A percentile compares a stretch with the other conserved stretches of the same genome.
phyloP scores from a whole-genome alignment of 2,888 invertebrate species.

The Biston stratarius region DNA sequence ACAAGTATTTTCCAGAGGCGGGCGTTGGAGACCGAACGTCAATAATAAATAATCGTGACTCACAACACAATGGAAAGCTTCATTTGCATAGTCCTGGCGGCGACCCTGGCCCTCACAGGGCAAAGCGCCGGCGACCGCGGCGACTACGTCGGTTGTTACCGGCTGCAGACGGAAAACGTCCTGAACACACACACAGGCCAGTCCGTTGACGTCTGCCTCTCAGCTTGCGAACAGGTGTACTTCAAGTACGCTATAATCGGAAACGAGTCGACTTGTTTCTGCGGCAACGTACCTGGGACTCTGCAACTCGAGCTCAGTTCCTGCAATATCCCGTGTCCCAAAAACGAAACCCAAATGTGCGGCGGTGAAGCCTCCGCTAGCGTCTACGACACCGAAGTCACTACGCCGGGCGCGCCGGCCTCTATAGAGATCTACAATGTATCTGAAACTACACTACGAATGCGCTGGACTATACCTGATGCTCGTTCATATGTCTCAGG shows the following conservation, averaged over 20 bases:
- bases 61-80: conserved; percentile 70
- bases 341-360: conserved; percentile 88
- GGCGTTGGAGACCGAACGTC: conserved; percentile 51
- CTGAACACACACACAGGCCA: conserved; percentile 80
- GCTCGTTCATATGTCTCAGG: conserved; percentile 82
- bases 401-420: conserved; percentile 90
- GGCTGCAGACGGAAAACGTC: conserved; percentile 64
- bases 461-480: conserved; percentile 87
- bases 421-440: conserved; percentile 85
- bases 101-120: conserved; percentile 52
- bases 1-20: conserved; percentile 35
- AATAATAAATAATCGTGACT: conserved; percentile 56
- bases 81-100: conserved; percentile 50
- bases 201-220: conserved; percentile 78
- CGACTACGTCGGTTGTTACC: conserved; percentile 78
- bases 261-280: conserved; percentile 78
- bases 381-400: conserved; percentile 89
- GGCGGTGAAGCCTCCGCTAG: conserved; percentile 89
- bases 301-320: conserved; percentile 62
- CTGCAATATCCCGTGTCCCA: conserved; percentile 87
- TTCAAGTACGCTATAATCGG: conserved; percentile 79
- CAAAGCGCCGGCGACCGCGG: conserved; percentile 67
- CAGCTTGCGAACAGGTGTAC: conserved; percentile 78
- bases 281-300: conserved; percentile 73
- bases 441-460: conserved; percentile 88